These are phyloP conservation scores for Cheilosia variabilis DNA, from an alignment of 2,888 invertebrate species.

Conservation along the genomic window DNA sequence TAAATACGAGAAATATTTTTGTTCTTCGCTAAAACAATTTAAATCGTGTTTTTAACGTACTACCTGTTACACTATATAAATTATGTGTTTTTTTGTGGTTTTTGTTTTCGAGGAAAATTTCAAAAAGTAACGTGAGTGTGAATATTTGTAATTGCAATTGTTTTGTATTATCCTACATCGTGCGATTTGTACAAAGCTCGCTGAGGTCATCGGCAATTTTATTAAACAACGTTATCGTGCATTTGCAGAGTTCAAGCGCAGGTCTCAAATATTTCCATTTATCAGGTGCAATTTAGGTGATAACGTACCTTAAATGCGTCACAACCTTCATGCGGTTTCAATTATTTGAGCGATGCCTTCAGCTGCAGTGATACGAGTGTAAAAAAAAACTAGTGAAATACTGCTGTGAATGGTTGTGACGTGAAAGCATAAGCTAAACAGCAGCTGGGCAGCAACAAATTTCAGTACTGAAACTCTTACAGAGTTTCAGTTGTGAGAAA, in stretches of 20 bases:
- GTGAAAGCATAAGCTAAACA: no score
- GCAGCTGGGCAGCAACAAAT: no score
- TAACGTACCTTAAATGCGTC: no score
- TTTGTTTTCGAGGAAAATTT: slow-evolving; percentile 76
- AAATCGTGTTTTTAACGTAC: slow-evolving; percentile 66
- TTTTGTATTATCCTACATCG: not conserved
- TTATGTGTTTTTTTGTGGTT: slow-evolving; percentile 74
- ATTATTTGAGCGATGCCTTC: no score
- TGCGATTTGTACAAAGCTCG: not conserved
- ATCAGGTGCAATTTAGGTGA: no score
- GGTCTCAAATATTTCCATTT: not conserved
- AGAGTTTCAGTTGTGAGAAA: no score
- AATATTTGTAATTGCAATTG: not conserved
- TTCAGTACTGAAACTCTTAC: no score
- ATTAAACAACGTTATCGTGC: not conserved
- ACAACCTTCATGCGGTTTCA: no score
- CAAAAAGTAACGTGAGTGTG: slow-evolving; percentile 71
- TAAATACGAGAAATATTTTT: slow-evolving; percentile 2
- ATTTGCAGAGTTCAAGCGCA: not conserved
- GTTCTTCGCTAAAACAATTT: not conserved
- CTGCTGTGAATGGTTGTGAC: no score
- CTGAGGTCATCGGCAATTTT: not conserved
- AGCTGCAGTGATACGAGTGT: no score
- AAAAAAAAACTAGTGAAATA: no score
- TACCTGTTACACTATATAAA: slow-evolving; percentile 63